Evolutionary conservation across 1,140 invertebrate species (phyloP).

Genomic region (Drosophila athabasca): DNA sequence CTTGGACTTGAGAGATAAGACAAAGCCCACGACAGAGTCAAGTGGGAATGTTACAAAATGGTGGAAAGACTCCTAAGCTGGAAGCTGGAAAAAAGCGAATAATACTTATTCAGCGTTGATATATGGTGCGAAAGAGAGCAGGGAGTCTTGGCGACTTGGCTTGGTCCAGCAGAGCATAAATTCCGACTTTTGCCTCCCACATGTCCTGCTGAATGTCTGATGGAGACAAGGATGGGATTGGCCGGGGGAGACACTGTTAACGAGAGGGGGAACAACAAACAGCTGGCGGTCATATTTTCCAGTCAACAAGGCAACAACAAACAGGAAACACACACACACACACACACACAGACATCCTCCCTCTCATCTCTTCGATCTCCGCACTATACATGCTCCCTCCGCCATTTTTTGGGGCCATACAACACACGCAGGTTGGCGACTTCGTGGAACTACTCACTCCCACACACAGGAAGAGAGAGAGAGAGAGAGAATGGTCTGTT

Average conservation of each 20-base stretch:
- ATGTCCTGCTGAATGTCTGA: not conserved
- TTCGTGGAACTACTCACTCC: too few relatives aligned
- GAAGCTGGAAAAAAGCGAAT: conserved; percentile 13
- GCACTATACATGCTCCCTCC: conserved; percentile 22
- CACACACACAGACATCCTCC: conserved; percentile 10
- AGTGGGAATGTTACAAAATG: too few relatives aligned
- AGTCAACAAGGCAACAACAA: conserved; percentile 78
- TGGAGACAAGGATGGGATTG: not conserved
- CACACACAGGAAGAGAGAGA: not conserved
- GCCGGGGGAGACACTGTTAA: conserved; percentile 14
- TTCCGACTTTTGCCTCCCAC: conserved; percentile 12
- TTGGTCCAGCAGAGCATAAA: conserved; percentile 43
- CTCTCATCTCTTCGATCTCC: conserved; percentile 11
- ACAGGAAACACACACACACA: conserved; percentile 51
- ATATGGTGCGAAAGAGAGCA: conserved; percentile 18
- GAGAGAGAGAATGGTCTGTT: conserved; percentile 36
- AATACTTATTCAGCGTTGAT: conserved; percentile 44
- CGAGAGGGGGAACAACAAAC: conserved; percentile 58
- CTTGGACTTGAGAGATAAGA: not conserved
- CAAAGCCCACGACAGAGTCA: conserved; percentile 3
- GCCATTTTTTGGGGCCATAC: too few relatives aligned
- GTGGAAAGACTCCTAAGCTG: not conserved
- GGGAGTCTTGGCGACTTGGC: conserved; percentile 1
- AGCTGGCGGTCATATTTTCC: conserved; percentile 78
- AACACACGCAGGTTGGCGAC: too few relatives aligned